phyloP scores from a whole-genome alignment of 2,113 vertebrate genomes.

The Paratilapia polleni region DNA sequence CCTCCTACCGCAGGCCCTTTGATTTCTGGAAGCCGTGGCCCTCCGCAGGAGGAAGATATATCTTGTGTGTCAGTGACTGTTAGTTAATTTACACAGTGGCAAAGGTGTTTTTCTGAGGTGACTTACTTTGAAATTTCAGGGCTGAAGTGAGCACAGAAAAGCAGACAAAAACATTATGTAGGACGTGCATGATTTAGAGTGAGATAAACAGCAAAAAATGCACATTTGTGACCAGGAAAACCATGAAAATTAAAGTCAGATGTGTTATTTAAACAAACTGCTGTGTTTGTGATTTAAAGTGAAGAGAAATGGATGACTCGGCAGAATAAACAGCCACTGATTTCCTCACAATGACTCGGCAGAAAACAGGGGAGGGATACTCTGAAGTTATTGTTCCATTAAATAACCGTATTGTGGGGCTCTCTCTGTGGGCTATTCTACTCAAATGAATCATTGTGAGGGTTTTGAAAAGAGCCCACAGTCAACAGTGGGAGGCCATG shows the following conservation, averaged over 20 bases:
- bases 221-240: neutral
- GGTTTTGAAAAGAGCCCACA: constrained; percentile 30
- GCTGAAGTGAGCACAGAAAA: neutral
- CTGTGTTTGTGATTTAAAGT: neutral
- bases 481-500: constrained; percentile 33
- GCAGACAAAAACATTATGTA: neutral
- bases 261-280: neutral
- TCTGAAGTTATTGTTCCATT: constrained; percentile 48
- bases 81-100: neutral
- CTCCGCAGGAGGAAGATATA: neutral
- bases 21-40: neutral
- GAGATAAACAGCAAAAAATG: neutral
- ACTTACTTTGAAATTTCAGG: neutral
- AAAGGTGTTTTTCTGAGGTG: neutral
- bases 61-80: neutral
- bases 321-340: constrained; percentile 62
- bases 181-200: neutral
- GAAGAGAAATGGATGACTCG: constrained; percentile 18
- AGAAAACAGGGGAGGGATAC: neutral
- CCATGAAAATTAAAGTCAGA: neutral
- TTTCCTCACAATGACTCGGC: constrained; percentile 48
- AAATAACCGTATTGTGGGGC: constrained; percentile 66
- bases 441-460: constrained; percentile 57
- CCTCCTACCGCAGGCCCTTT: neutral
- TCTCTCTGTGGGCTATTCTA: constrained; percentile 50